Percentiles rank a stretch among this genome's conserved stretches.
Evolutionary conservation across 2,113 vertebrate genomes (phyloP).

Genomic region (Fregetta grallaria): DNA sequence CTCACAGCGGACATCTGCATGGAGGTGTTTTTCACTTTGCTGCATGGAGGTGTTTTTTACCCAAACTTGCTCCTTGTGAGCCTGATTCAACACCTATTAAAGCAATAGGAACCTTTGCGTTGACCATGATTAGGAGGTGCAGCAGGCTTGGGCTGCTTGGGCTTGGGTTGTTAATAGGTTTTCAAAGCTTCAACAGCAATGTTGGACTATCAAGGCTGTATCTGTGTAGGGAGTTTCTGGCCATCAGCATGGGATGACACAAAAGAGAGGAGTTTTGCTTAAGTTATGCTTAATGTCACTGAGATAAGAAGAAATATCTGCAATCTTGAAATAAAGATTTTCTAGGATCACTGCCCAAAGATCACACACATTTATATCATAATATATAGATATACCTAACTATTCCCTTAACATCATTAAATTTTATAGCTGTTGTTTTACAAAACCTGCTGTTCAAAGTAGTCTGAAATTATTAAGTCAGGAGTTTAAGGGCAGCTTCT

Average conservation of each 20-base stretch:
- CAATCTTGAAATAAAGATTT: not conserved
- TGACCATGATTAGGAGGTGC: not conserved
- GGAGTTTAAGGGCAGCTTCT: not conserved
- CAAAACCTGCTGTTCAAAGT: not conserved
- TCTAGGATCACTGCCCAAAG: not conserved
- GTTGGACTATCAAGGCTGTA: not conserved
- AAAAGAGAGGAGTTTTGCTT: not conserved
- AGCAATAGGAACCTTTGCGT: not conserved
- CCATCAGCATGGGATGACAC: not conserved
- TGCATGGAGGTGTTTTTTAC: not conserved
- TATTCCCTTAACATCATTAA: not conserved
- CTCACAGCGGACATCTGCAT: not conserved
- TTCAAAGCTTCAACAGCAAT: not conserved
- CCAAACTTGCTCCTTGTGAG: not conserved
- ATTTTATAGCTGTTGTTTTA: not conserved
- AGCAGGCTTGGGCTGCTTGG: not conserved
- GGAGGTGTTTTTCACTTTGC: not conserved
- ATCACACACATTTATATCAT: not conserved
- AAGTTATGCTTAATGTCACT: not conserved
- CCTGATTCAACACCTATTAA: not conserved
- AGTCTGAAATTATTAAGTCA: not conserved
- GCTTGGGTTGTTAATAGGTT: not conserved
- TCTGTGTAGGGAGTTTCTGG: not conserved
- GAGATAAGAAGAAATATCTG: not conserved
- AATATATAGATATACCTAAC: not conserved